Base-by-base conservation (phyloP, 2,113 vertebrate species). In the Cacatua alba region DNA sequence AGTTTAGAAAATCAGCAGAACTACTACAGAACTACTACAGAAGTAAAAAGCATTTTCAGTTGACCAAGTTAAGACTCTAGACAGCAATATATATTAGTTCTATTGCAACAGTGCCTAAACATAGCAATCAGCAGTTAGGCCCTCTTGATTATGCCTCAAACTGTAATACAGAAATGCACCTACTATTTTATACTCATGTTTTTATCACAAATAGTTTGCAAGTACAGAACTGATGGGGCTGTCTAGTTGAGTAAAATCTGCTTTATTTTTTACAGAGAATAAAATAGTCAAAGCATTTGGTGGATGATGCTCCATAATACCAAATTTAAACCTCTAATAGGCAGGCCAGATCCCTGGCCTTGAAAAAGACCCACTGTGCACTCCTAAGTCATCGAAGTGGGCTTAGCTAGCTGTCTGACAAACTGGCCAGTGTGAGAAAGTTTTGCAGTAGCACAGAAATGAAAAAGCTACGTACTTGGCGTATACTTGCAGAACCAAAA, bases 291-390 rank as follows among this genome's bases (percentile, higher is more conserved):
- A 91, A 94, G 94, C 91, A 90, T 91, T 85, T 94, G 57, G 24
- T 91, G 91, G 89, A 92, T 96, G 92, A 95, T 71, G 53, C 91
- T 92, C 64, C 41, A 44, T 84, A 92, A 91, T 65, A 90, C 46
- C 49, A 92, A 92, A 95, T 90, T 52, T 89, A 96, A 96, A 94
- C 39, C 84, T 79, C 86, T 85, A 69, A 82, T 11, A 94, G 57
- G 31, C 85, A 78, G 78, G 33, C 60, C 55, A 91, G 80, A 85
- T 84, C 65, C 44, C 48, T 64, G 44, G 87, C 81, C 81, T 86
- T 95, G 81, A 91, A 82, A 92, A 96, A 85, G 74, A 82, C 39
- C 62, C 68, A 41, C 62, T 28, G 33, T 60, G 51, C 43, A 87
- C 52, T 92, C 35, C 74, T 95, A 62, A 94, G 49, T 60, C 67